Conservation (phyloP, 2,888 invertebrate genomes). For the Camponotus fellah region DNA sequence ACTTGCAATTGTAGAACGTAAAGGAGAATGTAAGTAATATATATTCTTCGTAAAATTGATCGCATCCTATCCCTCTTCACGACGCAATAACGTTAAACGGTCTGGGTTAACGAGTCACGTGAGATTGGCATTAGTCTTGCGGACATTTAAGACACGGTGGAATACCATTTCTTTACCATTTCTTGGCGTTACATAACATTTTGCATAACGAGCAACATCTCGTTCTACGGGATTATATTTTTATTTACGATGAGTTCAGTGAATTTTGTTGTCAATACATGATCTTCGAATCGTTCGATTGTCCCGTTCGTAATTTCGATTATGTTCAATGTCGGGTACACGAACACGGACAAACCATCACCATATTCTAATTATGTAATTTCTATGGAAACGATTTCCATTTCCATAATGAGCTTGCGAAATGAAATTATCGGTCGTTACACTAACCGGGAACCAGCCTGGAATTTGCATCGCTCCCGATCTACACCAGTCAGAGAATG, state of each 20-base stretch:
- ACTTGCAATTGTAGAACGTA: slow-evolving; percentile 11
- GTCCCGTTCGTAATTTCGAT: slow-evolving; percentile 21
- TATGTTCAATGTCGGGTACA: not conserved
- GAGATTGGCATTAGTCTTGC: slow-evolving; percentile 46
- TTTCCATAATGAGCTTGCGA: slow-evolving; percentile 54
- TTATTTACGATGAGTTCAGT: not conserved
- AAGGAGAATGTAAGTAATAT: not conserved
- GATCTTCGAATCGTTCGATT: not conserved
- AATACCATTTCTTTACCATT: slow-evolving; percentile 13
- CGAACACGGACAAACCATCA: not conserved
- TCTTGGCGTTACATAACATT: not conserved
- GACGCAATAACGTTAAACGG: slow-evolving; percentile 51
- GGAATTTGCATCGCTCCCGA: slow-evolving; percentile 43
- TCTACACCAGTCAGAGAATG: slow-evolving; percentile 28
- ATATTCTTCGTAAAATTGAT: slow-evolving; percentile 39
- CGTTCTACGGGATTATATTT: slow-evolving; percentile 5
- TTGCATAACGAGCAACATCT: slow-evolving; percentile 10
- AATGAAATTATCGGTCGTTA: slow-evolving; percentile 52
- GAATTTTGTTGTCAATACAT: not conserved
- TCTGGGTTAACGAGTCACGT: slow-evolving; percentile 48
- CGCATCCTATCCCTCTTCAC: slow-evolving; percentile 24
- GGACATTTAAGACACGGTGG: slow-evolving; percentile 22
- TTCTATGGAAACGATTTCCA: slow-evolving; percentile 52
- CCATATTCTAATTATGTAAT: slow-evolving; percentile 47
- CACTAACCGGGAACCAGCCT: slow-evolving; percentile 27